Conservation (phyloP, 2,113 vertebrate species). For the Monarcha castaneiventris region DNA sequence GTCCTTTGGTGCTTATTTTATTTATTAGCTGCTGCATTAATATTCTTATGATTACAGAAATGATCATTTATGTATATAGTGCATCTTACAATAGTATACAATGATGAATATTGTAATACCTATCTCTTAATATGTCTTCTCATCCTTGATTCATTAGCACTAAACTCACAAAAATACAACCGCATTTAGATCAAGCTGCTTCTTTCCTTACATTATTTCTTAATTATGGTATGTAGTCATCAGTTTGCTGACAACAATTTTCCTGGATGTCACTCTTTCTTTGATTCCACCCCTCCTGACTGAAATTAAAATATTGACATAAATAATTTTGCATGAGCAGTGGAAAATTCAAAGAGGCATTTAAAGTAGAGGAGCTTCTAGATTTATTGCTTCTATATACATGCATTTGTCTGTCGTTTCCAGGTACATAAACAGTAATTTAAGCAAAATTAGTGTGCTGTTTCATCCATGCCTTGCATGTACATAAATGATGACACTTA, state of each 20-base stretch:
- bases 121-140: not conserved
- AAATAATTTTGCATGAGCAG: conserved; percentile 70
- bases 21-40: conserved; percentile 49
- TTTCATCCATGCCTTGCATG: not conserved
- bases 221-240: conserved; percentile 68
- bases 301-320: conserved; percentile 81
- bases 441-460: not conserved
- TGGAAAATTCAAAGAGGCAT: conserved; percentile 56
- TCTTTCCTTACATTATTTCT: conserved; percentile 48
- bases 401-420: not conserved
- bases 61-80: conserved; percentile 29
- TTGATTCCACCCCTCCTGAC: conserved; percentile 53
- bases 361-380: conserved; percentile 45
- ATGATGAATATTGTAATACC: not conserved
- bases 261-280: conserved; percentile 68
- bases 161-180: not conserved
- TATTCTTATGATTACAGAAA: conserved; percentile 49
- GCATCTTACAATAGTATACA: conserved; percentile 14
- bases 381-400: not conserved
- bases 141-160: not conserved
- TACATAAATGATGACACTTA: not conserved
- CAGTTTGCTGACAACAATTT: conserved; percentile 74
- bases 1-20: conserved; percentile 59
- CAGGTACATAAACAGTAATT: not conserved
- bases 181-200: conserved; percentile 31